phyloP scores from a whole-genome alignment of 2,888 invertebrate genomes.

The Tanypteryx hageni region DNA sequence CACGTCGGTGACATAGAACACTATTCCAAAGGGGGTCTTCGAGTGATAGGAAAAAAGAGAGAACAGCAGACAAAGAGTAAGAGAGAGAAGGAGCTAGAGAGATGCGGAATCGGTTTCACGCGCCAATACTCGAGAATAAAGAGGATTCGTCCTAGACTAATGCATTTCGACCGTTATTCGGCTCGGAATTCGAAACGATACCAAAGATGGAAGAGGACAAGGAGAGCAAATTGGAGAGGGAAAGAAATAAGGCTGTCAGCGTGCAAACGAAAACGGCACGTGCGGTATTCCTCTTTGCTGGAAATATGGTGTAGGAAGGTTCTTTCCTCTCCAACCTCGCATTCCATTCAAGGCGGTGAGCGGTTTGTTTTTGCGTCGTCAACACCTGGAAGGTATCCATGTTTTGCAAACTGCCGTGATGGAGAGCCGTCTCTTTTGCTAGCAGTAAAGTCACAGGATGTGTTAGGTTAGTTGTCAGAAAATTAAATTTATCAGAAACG shows the following conservation, averaged over 20 bases:
- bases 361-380: constrained; percentile 26
- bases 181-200: background rate
- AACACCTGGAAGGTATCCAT: constrained; percentile 14
- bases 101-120: background rate
- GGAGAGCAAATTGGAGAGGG: background rate
- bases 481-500: too few species aligned
- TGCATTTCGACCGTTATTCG: background rate
- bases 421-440: background rate
- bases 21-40: background rate
- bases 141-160: background rate
- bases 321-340: constrained; percentile 29
- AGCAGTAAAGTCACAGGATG: too few species aligned
- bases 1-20: background rate
- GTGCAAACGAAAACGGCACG: background rate
- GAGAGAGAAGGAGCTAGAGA: background rate
- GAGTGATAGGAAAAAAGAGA: background rate
- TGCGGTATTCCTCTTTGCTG: constrained; percentile 42
- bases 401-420: background rate
- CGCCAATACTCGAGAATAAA: background rate
- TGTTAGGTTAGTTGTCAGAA: too few species aligned
- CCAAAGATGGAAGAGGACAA: background rate
- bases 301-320: constrained; percentile 17
- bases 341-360: constrained; percentile 18
- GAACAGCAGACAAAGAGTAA: background rate
- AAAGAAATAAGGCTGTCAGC: constrained; percentile 7